Conservation (phyloP, 2,113 vertebrate genomes). For the Tragelaphus imberbis region DNA sequence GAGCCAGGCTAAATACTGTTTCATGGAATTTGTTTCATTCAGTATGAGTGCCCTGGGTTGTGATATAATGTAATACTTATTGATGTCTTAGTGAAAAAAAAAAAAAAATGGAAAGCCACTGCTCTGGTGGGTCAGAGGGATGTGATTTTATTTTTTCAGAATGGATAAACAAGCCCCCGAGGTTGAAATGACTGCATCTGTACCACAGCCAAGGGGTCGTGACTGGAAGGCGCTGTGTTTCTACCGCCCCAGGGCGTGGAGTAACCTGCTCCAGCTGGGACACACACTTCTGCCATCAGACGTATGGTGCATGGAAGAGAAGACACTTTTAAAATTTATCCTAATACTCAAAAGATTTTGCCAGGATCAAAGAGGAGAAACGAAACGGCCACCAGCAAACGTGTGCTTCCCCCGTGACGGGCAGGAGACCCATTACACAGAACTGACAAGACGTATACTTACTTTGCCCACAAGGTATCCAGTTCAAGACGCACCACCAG, state of each 20-base stretch:
- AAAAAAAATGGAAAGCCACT: background rate
- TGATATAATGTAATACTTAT: background rate
- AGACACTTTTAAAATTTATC: background rate
- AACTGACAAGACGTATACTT: constrained; percentile 71
- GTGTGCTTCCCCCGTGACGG: fast-evolving
- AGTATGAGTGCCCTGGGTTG: background rate
- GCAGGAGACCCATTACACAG: background rate
- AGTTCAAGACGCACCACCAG: constrained; percentile 94
- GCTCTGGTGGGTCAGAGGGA: background rate
- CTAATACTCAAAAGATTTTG: background rate
- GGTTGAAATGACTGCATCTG: background rate
- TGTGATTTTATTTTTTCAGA: background rate
- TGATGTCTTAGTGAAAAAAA: background rate
- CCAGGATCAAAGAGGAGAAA: background rate
- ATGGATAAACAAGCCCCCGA: background rate
- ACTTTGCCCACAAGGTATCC: constrained; percentile 94
- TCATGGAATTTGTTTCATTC: background rate
- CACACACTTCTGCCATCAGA: background rate
- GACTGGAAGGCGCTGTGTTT: background rate
- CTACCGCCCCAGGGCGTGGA: fast-evolving
- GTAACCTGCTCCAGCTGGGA: background rate
- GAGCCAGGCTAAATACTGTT: background rate
- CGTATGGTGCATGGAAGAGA: background rate
- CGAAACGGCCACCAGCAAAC: fast-evolving
- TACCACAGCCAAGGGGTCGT: background rate